Percentiles rank a stretch among this genome's conserved stretches.
These are phyloP conservation scores for Sebastes jordani DNA, from an alignment of 2,797 vertebrate genomes.

Conservation along the genomic window DNA sequence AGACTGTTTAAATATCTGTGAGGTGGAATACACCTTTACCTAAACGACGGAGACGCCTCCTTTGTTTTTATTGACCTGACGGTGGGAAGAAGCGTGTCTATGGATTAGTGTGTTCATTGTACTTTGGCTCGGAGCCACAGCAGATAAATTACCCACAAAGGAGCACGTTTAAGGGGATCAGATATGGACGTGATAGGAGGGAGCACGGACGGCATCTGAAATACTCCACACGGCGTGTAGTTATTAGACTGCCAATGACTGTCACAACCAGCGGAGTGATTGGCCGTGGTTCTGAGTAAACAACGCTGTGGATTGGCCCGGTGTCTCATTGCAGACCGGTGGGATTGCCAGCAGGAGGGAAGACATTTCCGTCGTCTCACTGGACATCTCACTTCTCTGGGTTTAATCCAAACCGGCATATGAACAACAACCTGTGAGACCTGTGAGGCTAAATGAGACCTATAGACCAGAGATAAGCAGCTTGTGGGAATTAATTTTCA, in stretches of 20 bases:
- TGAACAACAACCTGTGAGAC: background rate
- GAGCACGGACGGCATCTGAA: constrained; percentile 9
- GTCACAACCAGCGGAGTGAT: constrained; percentile 30
- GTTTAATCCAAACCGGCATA: constrained; percentile 31
- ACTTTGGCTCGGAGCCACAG: constrained; percentile 26
- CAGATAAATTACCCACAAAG: constrained; percentile 27
- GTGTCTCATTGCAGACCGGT: constrained; percentile 36
- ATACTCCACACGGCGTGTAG: constrained; percentile 1
- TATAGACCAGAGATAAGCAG: background rate
- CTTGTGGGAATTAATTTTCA: background rate
- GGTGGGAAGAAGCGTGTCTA: background rate
- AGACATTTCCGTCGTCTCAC: background rate
- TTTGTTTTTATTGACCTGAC: constrained; percentile 32
- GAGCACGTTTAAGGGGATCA: constrained; percentile 12
- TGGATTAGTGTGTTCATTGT: constrained; percentile 41
- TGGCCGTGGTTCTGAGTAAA: constrained; percentile 32
- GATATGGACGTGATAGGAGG: constrained; percentile 19
- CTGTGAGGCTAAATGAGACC: background rate
- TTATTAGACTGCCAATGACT: constrained; percentile 31
- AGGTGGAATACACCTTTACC: constrained; percentile 2
- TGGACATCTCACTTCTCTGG: constrained; percentile 19
- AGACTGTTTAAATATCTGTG: background rate
- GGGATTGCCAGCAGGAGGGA: constrained; percentile 35
- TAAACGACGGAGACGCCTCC: background rate
- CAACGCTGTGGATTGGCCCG: constrained; percentile 30